Evolutionary conservation across 2,113 vertebrate species (phyloP), one percentile per base, ranked within the genome.

Genomic region (Genyomyrus donnyi): DNA sequence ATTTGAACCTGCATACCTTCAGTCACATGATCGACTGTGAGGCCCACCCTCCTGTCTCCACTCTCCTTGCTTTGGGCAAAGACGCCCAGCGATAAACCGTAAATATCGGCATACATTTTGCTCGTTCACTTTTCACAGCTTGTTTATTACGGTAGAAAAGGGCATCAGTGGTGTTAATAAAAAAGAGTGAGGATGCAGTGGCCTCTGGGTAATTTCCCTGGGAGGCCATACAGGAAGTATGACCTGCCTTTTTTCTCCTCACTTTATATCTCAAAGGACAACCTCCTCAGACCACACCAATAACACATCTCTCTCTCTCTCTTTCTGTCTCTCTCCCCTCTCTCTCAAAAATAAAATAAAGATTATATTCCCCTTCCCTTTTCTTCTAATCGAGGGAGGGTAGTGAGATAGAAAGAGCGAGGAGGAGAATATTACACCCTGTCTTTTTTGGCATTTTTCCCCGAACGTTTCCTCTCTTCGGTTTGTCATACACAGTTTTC

Each of bases 401-500:
- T 5, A 42, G 42, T 35, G 19, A 70, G n/a, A 70, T 13, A 70
- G 27, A 31, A 27, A 70, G 62, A 80, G 13, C 3, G 45, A 66
- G 56, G 58, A 46, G n/a, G 52, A 74, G 9, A 42, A 56, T 39
- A 45, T 24, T 58, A 70, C 35, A 21, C 74, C 45, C 39, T 77
- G 90, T 89, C 58, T 70, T 74, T 48, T 1, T 62, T 24, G 80
- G 88, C 90, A 87, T 85, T 91, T 88, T 50, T 70, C 46, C 56
- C 83, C 87, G 91, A 89, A 50, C 46, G 77, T 91, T 80, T 88
- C 90, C 92, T 93, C 92, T 93, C 95, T 92, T 93, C 94, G 90
- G 70, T 95, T 96, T 96, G 96, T 97, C 96, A 97, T 97, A 96
- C 66, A n/a, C 96, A 96, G 96, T 52, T 86, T 52, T 52, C 85